Percentiles rank a stretch among this genome's conserved stretches.
Conservation (phyloP, 2,888 invertebrate genomes). For the Tetrapedia diversipes region DNA sequence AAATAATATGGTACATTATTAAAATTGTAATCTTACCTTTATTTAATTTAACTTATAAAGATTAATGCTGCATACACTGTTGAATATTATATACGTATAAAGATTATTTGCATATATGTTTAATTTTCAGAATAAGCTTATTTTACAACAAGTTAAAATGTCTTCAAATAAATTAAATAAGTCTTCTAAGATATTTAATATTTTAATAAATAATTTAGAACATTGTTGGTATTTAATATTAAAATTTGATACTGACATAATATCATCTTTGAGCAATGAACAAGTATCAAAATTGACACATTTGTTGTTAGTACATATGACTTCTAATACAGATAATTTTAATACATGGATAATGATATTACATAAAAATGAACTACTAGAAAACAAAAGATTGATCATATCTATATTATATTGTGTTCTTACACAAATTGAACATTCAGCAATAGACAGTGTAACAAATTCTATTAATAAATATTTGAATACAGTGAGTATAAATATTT, state of each 20-base stretch:
- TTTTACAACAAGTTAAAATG: constrained; percentile 61
- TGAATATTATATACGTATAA: constrained; percentile 1
- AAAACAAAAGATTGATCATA: constrained; percentile 67
- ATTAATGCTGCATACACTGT: not conserved
- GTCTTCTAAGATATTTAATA: constrained; percentile 44
- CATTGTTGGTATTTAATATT: constrained; percentile 70
- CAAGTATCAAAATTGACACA: constrained; percentile 68
- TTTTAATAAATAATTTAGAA: constrained; percentile 66
- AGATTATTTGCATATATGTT: constrained; percentile 13
- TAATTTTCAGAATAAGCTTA: constrained; percentile 71
- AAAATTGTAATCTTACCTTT: constrained; percentile 23
- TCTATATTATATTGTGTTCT: constrained; percentile 65
- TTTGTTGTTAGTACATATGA: constrained; percentile 66
- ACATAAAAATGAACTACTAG: constrained; percentile 61
- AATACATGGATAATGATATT: constrained; percentile 63
- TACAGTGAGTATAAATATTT: constrained; percentile 60
- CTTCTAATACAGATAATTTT: constrained; percentile 41
- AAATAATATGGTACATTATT: constrained; percentile 69
- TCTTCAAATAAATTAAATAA: constrained; percentile 33
- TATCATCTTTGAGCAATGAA: constrained; percentile 63
- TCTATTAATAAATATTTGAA: constrained; percentile 62
- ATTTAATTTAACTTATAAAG: constrained; percentile 5
- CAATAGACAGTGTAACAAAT: constrained; percentile 55
- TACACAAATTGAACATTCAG: constrained; percentile 53
- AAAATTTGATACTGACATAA: constrained; percentile 65